phyloP scores from a whole-genome alignment of 2,888 invertebrate species.

The Seira ritae region DNA sequence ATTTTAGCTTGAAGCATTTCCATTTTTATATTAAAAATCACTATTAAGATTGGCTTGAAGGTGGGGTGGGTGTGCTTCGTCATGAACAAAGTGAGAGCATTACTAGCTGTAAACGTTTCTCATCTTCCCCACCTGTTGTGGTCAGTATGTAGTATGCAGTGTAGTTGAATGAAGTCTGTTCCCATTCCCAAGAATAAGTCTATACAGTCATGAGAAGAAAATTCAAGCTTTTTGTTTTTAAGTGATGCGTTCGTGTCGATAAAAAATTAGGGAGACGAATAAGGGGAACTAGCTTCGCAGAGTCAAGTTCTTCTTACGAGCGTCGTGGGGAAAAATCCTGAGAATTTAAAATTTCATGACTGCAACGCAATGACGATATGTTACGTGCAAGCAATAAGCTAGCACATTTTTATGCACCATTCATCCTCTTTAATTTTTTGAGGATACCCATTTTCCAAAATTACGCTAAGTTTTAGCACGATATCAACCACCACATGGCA shows the following conservation, averaged over 20 bases:
- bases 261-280: not conserved
- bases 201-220: not conserved
- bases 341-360: not conserved
- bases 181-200: not conserved
- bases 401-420: slow-evolving; percentile 6
- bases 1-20: too few relatives aligned
- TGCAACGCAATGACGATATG: not conserved
- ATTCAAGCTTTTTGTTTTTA: not conserved
- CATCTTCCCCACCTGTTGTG: slow-evolving; percentile 1
- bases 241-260: not conserved
- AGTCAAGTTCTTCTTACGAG: too few relatives aligned
- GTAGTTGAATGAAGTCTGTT: too few relatives aligned
- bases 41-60: not conserved
- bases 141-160: not conserved
- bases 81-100: not conserved
- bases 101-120: slow-evolving; percentile 7
- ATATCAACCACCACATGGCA: not conserved
- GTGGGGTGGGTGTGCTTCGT: not conserved
- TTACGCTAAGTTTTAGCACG: not conserved
- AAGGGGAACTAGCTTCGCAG: too few relatives aligned
- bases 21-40: too few relatives aligned
- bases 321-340: not conserved
- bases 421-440: not conserved
- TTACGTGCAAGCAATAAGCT: not conserved
- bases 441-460: not conserved